phyloP scores from a whole-genome alignment of 2,797 vertebrate species.

The Acrossocheilus wenchowensis region DNA sequence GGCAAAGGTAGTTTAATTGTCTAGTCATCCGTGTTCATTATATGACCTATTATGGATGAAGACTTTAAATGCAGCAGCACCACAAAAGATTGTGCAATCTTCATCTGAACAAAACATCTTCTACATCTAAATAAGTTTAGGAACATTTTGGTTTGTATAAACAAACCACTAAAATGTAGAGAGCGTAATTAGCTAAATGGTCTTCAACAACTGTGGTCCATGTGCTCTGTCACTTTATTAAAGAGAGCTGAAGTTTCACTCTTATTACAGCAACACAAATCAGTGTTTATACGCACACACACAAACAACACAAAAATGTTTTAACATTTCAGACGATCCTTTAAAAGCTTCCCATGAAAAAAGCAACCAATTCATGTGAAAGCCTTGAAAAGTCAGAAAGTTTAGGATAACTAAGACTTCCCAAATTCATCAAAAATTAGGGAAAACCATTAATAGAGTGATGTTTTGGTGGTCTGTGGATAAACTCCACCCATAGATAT shows the following conservation, averaged over 20 bases:
- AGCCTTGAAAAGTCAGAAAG: neutral
- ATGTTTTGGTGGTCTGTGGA: neutral
- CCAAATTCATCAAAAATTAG: neutral
- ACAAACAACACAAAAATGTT: constrained; percentile 13
- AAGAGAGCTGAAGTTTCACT: constrained; percentile 41
- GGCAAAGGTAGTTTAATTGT: constrained; percentile 60
- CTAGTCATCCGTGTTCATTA: constrained; percentile 59
- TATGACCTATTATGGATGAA: constrained; percentile 15
- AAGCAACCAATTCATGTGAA: neutral
- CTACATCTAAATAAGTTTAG: neutral
- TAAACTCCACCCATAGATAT: neutral
- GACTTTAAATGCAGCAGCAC: neutral
- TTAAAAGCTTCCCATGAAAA: neutral
- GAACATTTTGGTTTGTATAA: constrained; percentile 63
- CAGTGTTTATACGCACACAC: constrained; percentile 29
- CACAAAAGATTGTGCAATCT: neutral
- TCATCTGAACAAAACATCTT: constrained; percentile 3
- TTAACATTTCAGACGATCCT: neutral
- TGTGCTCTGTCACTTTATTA: constrained; percentile 64
- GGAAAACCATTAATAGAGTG: neutral
- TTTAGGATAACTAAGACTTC: neutral
- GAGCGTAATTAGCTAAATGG: constrained; percentile 72
- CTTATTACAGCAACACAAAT: constrained; percentile 43
- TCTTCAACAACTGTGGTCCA: constrained; percentile 58
- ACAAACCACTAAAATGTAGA: constrained; percentile 65